A percentile compares a stretch with the other conserved stretches of the same genome.
These are phyloP conservation scores for Sciurus niger DNA, from an alignment of 2,113 vertebrate genomes.

Conservation along the genomic window DNA sequence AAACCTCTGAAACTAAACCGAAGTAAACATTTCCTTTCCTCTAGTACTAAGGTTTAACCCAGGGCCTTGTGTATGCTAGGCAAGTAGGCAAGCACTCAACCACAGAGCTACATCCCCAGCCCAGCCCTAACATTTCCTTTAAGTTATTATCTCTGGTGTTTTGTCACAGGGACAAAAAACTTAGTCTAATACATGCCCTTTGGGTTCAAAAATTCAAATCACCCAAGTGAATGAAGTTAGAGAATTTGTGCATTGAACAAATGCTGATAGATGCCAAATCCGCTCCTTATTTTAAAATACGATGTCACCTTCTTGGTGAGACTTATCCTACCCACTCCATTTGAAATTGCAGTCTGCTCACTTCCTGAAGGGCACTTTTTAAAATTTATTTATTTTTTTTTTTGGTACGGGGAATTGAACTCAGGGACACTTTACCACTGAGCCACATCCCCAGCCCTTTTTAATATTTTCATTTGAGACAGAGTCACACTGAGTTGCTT, in stretches of 20 bases:
- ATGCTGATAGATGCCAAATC: background rate
- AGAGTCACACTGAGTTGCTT: no score
- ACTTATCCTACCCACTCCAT: background rate
- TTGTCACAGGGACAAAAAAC: background rate
- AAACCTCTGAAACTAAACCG: background rate
- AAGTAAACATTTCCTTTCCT: no score
- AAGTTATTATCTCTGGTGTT: background rate
- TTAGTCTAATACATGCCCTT: background rate
- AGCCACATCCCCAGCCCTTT: no score
- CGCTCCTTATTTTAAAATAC: background rate
- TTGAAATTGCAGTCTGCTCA: background rate
- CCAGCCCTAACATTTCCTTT: background rate
- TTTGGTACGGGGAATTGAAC: no score
- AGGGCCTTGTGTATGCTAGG: no score
- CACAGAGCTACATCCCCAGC: no score
- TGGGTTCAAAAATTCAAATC: background rate
- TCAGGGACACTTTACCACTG: no score
- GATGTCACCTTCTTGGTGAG: background rate
- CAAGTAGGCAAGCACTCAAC: no score
- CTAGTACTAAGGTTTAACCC: no score
- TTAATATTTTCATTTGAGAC: no score
- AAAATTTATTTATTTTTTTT: no score
- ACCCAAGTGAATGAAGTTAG: background rate
- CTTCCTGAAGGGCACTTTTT: background rate
- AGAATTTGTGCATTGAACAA: constrained; percentile 12